Evolutionary conservation across 2,113 vertebrate genomes (phyloP).

Genomic region (Pelodiscus sinensis): DNA sequence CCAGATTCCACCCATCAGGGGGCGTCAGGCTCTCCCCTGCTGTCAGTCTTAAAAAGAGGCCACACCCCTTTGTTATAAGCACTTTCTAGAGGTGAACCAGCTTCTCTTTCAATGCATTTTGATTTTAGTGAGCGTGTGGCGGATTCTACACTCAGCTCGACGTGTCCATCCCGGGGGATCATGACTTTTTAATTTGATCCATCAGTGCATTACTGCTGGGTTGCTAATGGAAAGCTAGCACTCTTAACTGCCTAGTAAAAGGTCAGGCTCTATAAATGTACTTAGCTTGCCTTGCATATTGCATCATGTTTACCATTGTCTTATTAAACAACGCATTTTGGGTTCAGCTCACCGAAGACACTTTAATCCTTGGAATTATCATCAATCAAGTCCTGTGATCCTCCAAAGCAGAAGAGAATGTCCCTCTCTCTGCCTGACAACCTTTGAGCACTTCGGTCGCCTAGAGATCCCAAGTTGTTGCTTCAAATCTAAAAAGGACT

Average conservation of each 20-base stretch:
- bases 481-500: accelerated
- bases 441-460: neutral
- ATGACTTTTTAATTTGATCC: accelerated
- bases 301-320: neutral
- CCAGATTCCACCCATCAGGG: no score
- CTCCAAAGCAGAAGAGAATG: neutral
- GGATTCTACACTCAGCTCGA: accelerated
- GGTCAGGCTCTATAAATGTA: neutral
- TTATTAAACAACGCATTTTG: neutral
- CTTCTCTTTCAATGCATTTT: neutral
- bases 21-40: no score
- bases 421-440: neutral
- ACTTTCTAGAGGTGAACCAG: accelerated
- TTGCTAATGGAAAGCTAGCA: neutral
- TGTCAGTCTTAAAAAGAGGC: no score
- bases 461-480: neutral
- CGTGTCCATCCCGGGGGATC: neutral
- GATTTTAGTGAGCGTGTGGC: neutral
- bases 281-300: neutral
- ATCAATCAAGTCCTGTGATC: neutral
- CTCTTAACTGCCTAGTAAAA: neutral
- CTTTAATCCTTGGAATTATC: neutral
- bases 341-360: neutral
- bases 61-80: no score
- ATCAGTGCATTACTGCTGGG: accelerated